Evolutionary conservation across 2,888 invertebrate species (phyloP).

Genomic region (Hemaris fuciformis): DNA sequence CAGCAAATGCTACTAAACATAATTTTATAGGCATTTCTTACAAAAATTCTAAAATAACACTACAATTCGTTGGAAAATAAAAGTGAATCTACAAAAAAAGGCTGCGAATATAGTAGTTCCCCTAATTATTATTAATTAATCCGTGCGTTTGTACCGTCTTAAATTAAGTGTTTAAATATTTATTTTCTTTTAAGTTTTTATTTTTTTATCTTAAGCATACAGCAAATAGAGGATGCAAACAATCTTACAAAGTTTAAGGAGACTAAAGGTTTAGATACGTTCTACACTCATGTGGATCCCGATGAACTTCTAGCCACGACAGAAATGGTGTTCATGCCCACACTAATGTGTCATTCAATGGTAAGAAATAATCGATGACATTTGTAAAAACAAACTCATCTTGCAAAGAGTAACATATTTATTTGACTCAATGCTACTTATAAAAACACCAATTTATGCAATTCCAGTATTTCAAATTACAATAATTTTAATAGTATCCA

Average conservation of each 20-base stretch:
- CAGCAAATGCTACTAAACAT: too few relatives aligned
- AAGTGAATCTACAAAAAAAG: too few relatives aligned
- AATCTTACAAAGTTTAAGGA: slow-evolving; percentile 15
- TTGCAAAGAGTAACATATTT: too few relatives aligned
- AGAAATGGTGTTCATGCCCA: slow-evolving; percentile 48
- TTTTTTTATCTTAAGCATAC: slow-evolving; percentile 20
- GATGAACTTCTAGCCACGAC: slow-evolving; percentile 55
- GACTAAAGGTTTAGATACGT: slow-evolving; percentile 39
- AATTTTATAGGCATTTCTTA: too few relatives aligned
- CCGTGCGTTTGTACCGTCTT: background rate
- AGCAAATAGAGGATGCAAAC: slow-evolving; percentile 19
- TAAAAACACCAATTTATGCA: too few relatives aligned
- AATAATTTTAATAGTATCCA: too few relatives aligned
- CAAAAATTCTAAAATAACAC: too few relatives aligned
- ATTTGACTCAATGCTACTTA: too few relatives aligned
- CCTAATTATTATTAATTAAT: too few relatives aligned
- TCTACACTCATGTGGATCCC: slow-evolving; percentile 42
- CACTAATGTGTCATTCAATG: slow-evolving; percentile 28
- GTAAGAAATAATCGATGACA: slow-evolving; percentile 13
- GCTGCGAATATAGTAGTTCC: too few relatives aligned
- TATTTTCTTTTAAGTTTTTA: slow-evolving; percentile 5
- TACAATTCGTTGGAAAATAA: too few relatives aligned
- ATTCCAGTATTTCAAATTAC: too few relatives aligned
- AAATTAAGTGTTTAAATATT: background rate
- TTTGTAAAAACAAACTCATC: background rate